Evolutionary conservation across 2,888 invertebrate genomes (phyloP), one percentile per base, ranked within the genome.

Genomic region (Eupithecia inturbata): DNA sequence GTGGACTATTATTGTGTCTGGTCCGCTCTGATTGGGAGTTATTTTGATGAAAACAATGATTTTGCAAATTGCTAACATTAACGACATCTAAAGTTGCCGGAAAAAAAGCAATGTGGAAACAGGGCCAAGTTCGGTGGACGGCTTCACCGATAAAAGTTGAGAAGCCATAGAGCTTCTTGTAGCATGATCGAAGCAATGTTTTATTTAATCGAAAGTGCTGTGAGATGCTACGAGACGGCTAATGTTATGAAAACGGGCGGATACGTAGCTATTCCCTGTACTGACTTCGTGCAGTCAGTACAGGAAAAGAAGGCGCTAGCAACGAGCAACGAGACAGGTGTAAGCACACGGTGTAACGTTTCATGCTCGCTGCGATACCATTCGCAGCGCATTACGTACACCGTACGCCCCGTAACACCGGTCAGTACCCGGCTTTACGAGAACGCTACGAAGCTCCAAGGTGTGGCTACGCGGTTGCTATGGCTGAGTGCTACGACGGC

Each of bases 391-490:
- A n/a, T n/a, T n/a, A n/a, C n/a, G n/a, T n/a, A n/a, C n/a, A n/a
- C n/a, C n/a, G n/a, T n/a, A 36, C 36, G 9, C 10, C 9, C 0
- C 36, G 9, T 36, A 36, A 9, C 36, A 36, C 36, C 9, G 36
- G 7, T 36, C 9, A 36, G 36, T 10, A 36, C 9, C 9, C 36
- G 36, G 36, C 62, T 16, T 39, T 62, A 62, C 2, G 3, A 12
- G 33, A 36, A 64, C 33, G 36, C 33, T 64, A n/a, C 63, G 63
- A 64, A 7, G 31, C 63, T 33, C 19, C 33, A 6, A 71, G 75
- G 74, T 74, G 60, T 69, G 69, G 67, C 71, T 68, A 67, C 22
- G 28, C 45, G 12, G 72, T 76, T 76, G 76, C 72, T 74, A 76
- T 60, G 74, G 67, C 64, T 60, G 49, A 62, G 68, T 28, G 53